phyloP scores from a whole-genome alignment of 2,888 invertebrate genomes.

The Sipunculus nudus region DNA sequence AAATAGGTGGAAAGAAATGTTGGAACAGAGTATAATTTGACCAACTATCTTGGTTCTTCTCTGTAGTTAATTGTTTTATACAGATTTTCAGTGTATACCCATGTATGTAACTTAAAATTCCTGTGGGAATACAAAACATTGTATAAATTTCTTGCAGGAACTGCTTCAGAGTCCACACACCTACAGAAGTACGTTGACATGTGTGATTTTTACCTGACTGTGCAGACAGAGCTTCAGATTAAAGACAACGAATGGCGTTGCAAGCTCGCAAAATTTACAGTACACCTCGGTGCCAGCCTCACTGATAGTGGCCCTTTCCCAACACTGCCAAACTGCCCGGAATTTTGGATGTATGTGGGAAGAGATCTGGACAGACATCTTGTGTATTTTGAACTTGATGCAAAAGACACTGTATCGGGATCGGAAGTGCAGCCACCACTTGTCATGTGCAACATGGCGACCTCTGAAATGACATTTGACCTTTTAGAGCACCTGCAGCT shows the following conservation, averaged over 20 bases:
- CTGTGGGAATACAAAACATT: too few species aligned
- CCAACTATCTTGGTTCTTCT: too few species aligned
- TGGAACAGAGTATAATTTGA: too few species aligned
- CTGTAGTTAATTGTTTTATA: too few species aligned
- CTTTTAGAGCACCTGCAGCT: constrained; percentile 8
- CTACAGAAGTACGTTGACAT: too few species aligned
- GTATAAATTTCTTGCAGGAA: too few species aligned
- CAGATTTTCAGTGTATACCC: too few species aligned
- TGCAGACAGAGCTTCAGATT: constrained; percentile 19
- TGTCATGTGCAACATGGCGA: constrained; percentile 11
- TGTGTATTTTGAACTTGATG: constrained; percentile 54
- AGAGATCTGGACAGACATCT: constrained; percentile 46
- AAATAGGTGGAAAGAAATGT: too few species aligned
- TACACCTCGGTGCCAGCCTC: constrained; percentile 7
- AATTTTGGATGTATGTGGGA: constrained; percentile 60
- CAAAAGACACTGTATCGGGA: background rate
- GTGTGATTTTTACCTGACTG: constrained; percentile 42
- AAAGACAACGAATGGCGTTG: constrained; percentile 38
- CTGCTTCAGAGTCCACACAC: too few species aligned
- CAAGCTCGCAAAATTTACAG: constrained; percentile 35
- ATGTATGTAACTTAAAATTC: too few species aligned
- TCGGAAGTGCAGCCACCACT: too few species aligned
- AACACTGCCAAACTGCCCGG: constrained; percentile 36
- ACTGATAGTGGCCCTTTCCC: background rate
- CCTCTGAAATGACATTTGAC: constrained; percentile 5